Evolutionary conservation across 2,888 invertebrate genomes (phyloP).

Genomic region (Anoplius nigerrimus): DNA sequence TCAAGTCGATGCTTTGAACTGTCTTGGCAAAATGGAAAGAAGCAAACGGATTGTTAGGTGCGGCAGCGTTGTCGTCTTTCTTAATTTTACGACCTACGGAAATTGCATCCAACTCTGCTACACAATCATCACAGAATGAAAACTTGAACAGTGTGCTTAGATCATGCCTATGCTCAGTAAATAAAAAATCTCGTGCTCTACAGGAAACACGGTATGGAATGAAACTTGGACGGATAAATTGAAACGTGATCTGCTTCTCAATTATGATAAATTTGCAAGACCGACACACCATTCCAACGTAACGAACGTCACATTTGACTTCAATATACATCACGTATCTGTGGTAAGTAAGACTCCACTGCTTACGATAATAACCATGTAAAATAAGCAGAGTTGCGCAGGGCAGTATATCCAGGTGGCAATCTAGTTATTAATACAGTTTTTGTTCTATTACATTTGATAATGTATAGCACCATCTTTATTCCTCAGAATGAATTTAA

Average conservation of each 20-base stretch:
- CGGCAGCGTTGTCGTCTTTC: background rate
- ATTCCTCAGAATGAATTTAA: constrained; percentile 77
- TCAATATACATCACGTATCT: constrained; percentile 81
- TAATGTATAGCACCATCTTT: too few species aligned
- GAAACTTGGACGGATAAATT: constrained; percentile 78
- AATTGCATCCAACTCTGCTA: too few species aligned
- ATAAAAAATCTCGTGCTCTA: background rate
- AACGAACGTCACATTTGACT: constrained; percentile 77
- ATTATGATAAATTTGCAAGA: constrained; percentile 78
- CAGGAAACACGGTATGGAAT: constrained; percentile 75
- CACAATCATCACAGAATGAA: too few species aligned
- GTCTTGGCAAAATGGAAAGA: constrained; percentile 5
- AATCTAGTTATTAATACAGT: background rate
- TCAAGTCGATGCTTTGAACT: constrained; percentile 19
- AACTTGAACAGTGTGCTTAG: too few species aligned
- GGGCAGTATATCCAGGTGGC: too few species aligned
- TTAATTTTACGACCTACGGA: background rate
- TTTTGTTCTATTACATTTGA: constrained; percentile 10
- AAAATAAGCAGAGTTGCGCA: too few species aligned
- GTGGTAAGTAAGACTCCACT: constrained; percentile 68
- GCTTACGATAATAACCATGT: background rate
- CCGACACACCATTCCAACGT: constrained; percentile 77
- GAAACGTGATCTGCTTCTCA: constrained; percentile 78
- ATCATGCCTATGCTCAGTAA: too few species aligned
- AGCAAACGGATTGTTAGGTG: background rate